Base-by-base conservation (phyloP, 1,140 invertebrate genomes). In the Drosophila pruinosa region DNA sequence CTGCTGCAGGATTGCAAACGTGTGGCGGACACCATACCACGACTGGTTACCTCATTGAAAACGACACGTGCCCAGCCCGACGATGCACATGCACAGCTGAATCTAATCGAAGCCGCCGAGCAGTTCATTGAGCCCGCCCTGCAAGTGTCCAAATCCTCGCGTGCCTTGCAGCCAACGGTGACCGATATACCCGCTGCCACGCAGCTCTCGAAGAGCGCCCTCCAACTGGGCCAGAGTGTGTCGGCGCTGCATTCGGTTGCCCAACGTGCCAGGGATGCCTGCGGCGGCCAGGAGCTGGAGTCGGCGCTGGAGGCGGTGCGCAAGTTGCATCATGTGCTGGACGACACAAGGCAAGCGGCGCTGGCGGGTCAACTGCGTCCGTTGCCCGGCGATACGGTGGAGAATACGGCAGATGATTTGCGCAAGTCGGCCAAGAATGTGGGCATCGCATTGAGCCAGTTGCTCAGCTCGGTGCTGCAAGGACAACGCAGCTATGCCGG, bases 41-140 rank as follows among this genome's bases (percentile, higher is more conserved):
- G 93, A 12, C 90, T 99, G 38, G 95, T 98, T 0, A 95, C 97
- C 34, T 95, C 95, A 1, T 94, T 98, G 0, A 95, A 97, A 73
- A 95, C 93, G 0, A 95, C 95, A 0, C 93, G 94, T 19, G 93
- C 93, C 12, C 94, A 95, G 65, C 95, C 96, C 3, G 95, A 95
- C 61, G 95, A 95, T 91, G 93, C 95, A 2, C 94, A 94, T 24
- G 94, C 95, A 0, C 96, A 98, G 88, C 91, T 97, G 2, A 95
- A 95, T 78, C 92, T 99, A 0, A 97, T 98, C 72, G 96, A 97
- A 72, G 95, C 96, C 2, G 95, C 96, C 5, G 96, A 98, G 88
- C 94, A 96, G 50, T 97, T 98, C 89, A 92, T 98, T 8, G 89
- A 93, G 92, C 95, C 94, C 15, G 95, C 93, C 47, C 93, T 93